Evolutionary conservation across 53 echinoderm and acorn worm genomes (phyloP).

Genomic region (Hippasteria phrygiana): DNA sequence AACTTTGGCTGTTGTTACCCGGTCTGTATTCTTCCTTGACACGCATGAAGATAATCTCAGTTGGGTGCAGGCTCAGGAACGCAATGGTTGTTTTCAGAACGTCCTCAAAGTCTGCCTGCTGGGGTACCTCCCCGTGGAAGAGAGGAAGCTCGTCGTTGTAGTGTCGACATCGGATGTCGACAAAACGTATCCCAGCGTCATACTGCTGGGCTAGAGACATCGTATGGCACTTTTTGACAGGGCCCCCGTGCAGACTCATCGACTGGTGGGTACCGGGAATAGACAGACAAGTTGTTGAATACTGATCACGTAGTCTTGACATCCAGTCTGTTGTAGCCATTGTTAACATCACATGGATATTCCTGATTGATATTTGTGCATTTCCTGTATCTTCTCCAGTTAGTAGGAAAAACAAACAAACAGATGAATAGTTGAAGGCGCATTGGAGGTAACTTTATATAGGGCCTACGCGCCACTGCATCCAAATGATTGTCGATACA

Average conservation of each 20-base stretch:
- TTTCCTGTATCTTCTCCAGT: no score
- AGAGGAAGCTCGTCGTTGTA: slow-evolving; percentile 24
- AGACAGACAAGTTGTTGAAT: slow-evolving; percentile 3
- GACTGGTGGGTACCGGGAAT: slow-evolving; percentile 40
- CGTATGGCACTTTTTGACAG: slow-evolving; percentile 1
- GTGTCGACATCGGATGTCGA: slow-evolving; percentile 52
- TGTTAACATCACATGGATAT: not conserved
- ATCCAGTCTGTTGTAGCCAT: not conserved
- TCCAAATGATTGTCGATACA: no score
- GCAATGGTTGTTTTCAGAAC: not conserved
- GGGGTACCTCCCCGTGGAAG: slow-evolving; percentile 1
- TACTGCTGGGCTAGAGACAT: slow-evolving; percentile 25
- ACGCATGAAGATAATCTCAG: slow-evolving; percentile 40
- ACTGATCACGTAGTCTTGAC: not conserved
- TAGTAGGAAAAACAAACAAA: no score
- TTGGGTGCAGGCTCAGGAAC: slow-evolving; percentile 18
- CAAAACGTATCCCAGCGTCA: slow-evolving; percentile 42
- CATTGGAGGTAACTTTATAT: no score
- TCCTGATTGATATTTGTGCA: no score
- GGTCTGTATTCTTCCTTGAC: slow-evolving; percentile 15
- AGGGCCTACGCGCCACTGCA: no score
- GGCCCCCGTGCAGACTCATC: slow-evolving; percentile 38
- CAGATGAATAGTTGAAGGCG: not conserved
- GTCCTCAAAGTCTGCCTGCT: slow-evolving; percentile 2
- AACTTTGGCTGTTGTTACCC: not conserved